A percentile compares a stretch with the other conserved stretches of the same genome.
These are phyloP conservation scores for Haemorhous mexicanus DNA, from an alignment of 2,113 vertebrate genomes.

Conservation along the genomic window DNA sequence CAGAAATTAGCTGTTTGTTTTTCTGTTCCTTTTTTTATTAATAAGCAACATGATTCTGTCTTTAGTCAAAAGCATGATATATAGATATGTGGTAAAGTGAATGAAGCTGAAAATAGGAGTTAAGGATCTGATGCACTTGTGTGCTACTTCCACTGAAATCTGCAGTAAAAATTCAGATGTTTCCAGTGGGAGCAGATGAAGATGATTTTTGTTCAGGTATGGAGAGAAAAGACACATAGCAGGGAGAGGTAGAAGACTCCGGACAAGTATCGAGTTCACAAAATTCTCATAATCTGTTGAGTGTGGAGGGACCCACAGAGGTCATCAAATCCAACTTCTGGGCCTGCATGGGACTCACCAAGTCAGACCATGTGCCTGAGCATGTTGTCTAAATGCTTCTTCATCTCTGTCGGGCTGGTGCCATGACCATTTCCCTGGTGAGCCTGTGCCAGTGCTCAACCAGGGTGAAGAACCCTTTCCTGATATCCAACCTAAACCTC, in stretches of 20 bases:
- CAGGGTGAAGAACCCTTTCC: background rate
- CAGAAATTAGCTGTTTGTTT: background rate
- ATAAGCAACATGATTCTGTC: background rate
- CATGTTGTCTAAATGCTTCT: background rate
- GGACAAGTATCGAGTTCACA: background rate
- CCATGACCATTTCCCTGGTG: background rate
- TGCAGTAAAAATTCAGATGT: background rate
- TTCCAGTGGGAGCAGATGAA: background rate
- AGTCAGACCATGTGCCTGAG: background rate
- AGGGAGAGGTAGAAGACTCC: background rate
- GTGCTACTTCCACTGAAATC: background rate
- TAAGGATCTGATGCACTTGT: background rate
- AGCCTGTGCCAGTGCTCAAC: rapidly evolving
- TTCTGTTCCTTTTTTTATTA: background rate
- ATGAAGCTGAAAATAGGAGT: background rate
- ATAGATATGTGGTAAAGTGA: background rate
- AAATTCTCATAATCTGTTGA: background rate
- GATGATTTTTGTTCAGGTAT: background rate
- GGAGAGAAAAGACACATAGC: background rate
- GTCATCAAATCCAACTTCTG: background rate
- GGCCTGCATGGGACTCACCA: rapidly evolving
- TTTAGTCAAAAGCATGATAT: background rate
- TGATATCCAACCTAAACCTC: background rate
- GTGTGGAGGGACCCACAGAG: background rate
- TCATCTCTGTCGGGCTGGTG: background rate